Conservation (phyloP, 2,888 invertebrate species). For the Limnephilus marmoratus region DNA sequence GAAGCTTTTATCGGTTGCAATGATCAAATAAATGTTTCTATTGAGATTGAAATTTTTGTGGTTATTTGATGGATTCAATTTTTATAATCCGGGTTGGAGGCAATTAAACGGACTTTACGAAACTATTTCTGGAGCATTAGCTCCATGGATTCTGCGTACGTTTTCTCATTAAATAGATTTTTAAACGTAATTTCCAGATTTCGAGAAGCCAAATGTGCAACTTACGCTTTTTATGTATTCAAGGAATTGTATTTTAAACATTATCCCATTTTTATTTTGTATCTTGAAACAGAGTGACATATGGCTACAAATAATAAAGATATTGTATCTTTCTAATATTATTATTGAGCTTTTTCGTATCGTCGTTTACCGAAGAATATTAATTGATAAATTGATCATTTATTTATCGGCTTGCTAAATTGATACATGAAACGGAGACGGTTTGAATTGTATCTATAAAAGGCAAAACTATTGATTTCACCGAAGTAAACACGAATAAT, state of each 20-base stretch:
- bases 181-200: neutral
- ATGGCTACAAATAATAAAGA: too few relatives aligned
- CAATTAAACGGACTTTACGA: constrained; percentile 5
- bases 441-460: too few relatives aligned
- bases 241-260: neutral
- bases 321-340: too few relatives aligned
- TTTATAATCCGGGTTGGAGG: constrained; percentile 27
- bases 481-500: too few relatives aligned
- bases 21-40: constrained; percentile 17
- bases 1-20: constrained; percentile 11
- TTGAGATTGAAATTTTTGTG: constrained; percentile 30
- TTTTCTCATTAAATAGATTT: constrained; percentile 23
- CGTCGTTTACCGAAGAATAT: too few relatives aligned
- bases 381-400: too few relatives aligned
- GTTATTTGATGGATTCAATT: constrained; percentile 20
- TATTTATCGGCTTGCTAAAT: too few relatives aligned
- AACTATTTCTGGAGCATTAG: constrained; percentile 21
- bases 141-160: neutral
- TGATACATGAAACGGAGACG: too few relatives aligned
- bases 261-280: neutral
- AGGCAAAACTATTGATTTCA: too few relatives aligned
- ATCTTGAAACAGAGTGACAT: neutral
- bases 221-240: neutral
- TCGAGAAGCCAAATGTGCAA: neutral
- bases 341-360: too few relatives aligned